These are phyloP conservation scores for Calameuta idolon DNA, from an alignment of 2,888 invertebrate species.

Conservation along the genomic window DNA sequence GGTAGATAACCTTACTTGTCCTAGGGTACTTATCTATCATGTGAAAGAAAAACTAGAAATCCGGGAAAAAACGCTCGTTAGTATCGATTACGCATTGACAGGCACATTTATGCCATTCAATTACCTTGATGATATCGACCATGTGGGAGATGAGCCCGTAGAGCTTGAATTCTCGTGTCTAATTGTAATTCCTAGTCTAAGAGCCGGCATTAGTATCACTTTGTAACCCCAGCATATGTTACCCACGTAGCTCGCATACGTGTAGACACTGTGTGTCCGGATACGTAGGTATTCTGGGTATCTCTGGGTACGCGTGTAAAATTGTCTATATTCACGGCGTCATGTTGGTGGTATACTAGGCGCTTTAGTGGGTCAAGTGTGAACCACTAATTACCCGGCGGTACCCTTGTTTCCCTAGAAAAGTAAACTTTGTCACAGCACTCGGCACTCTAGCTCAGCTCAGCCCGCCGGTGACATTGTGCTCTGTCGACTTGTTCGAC, in stretches of 20 bases:
- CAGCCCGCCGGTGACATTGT: not conserved
- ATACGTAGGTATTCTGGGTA: not conserved
- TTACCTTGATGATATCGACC: not conserved
- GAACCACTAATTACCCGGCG: slow-evolving; percentile 50
- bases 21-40: not conserved
- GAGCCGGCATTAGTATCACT: not conserved
- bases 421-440: slow-evolving; percentile 5
- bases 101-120: not conserved
- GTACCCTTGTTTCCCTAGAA: slow-evolving; percentile 26
- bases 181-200: not conserved
- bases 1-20: not conserved
- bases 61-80: not conserved
- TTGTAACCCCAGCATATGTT: not conserved
- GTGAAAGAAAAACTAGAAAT: not conserved
- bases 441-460: not conserved
- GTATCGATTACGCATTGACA: not conserved
- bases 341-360: not conserved
- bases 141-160: not conserved
- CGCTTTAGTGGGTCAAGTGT: slow-evolving; percentile 50
- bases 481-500: not conserved
- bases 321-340: slow-evolving; percentile 1
- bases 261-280: not conserved
- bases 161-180: not conserved
- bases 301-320: not conserved
- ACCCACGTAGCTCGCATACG: not conserved